Evolutionary conservation across 2,888 invertebrate species (phyloP).

Genomic region (Drosophila falleni): DNA sequence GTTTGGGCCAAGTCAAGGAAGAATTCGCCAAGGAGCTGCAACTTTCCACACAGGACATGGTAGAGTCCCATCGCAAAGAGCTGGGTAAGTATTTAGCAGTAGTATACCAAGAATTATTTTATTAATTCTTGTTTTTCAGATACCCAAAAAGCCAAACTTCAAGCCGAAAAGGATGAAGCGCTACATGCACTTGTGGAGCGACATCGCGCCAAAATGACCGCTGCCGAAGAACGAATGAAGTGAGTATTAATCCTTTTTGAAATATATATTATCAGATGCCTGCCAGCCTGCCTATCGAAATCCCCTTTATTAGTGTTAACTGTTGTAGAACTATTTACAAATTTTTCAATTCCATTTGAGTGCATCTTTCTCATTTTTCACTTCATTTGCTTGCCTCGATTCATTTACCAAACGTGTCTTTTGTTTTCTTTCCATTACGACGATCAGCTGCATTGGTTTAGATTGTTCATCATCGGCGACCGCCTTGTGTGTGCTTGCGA

Average conservation of each 20-base stretch:
- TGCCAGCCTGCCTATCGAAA: background rate
- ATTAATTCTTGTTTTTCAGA: slow-evolving; percentile 23
- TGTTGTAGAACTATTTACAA: slow-evolving; percentile 17
- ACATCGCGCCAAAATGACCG: slow-evolving; percentile 85
- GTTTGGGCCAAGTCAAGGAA: slow-evolving; percentile 85
- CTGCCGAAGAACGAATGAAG: slow-evolving; percentile 86
- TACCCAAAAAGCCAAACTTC: slow-evolving; percentile 87
- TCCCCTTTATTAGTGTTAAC: slow-evolving; percentile 11
- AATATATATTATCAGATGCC: background rate
- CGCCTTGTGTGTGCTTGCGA: slow-evolving; percentile 81
- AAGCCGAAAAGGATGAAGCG: slow-evolving; percentile 87
- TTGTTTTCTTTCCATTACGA: slow-evolving; percentile 40
- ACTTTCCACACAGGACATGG: slow-evolving; percentile 88
- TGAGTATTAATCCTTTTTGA: slow-evolving; percentile 70
- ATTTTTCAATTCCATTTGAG: background rate
- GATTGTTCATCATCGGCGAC: slow-evolving; percentile 62
- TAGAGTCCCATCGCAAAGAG: slow-evolving; percentile 88
- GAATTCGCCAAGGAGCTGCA: slow-evolving; percentile 84
- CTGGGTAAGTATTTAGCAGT: slow-evolving; percentile 86
- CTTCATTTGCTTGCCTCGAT: slow-evolving; percentile 33
- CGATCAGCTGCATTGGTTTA: slow-evolving; percentile 73
- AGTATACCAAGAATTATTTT: background rate
- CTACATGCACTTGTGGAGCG: slow-evolving; percentile 86
- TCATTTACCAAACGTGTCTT: slow-evolving; percentile 52
- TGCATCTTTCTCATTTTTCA: slow-evolving; percentile 20